phyloP scores from a whole-genome alignment of 2,888 invertebrate species.

The Alloplasta piceator region DNA sequence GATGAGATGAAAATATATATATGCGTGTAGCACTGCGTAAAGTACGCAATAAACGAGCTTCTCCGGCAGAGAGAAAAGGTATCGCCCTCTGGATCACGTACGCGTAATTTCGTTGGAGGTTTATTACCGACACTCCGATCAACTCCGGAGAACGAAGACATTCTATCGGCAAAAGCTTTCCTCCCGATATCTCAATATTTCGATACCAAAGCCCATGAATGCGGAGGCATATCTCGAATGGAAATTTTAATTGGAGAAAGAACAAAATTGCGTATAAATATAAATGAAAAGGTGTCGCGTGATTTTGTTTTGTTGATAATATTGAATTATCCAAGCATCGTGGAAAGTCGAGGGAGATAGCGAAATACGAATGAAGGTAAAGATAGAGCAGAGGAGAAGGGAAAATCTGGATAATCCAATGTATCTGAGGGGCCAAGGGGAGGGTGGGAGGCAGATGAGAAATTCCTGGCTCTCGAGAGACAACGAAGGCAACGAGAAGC shows the following conservation, averaged over 20 bases:
- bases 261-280: not conserved
- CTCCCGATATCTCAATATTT: not conserved
- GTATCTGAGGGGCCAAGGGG: conserved; percentile 45
- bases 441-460: conserved; percentile 2
- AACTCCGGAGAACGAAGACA: not conserved
- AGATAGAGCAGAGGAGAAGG: not conserved
- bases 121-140: conserved; percentile 5
- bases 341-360: not conserved
- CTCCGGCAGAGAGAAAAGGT: conserved; percentile 14
- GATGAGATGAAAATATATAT: not conserved
- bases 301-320: not conserved
- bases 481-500: conserved; percentile 13
- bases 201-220: not conserved
- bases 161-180: too few relatives aligned
- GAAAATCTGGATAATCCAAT: conserved; percentile 71
- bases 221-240: not conserved
- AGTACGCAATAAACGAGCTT: not conserved
- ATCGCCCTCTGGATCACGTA: conserved; percentile 39
- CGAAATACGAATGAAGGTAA: not conserved
- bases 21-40: not conserved
- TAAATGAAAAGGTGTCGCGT: not conserved
- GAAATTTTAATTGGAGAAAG: not conserved
- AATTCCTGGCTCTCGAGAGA: conserved; percentile 16
- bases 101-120: conserved; percentile 35
- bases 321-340: not conserved